Evolutionary conservation across 2,113 vertebrate genomes (phyloP).

Genomic region (Vidua chalybeata): DNA sequence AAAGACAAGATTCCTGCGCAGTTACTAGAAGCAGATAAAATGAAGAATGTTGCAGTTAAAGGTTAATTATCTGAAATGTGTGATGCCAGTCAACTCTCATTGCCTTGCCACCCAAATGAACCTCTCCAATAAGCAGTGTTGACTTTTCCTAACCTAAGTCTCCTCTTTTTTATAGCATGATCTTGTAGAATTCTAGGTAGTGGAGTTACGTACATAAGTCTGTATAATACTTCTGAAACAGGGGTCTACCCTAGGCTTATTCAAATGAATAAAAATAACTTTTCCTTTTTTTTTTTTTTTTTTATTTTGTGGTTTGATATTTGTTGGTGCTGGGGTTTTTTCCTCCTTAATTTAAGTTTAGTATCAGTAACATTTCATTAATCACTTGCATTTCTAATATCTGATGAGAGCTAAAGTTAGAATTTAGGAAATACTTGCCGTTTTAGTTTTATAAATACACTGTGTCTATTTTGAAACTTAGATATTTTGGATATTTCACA

Average conservation of each 20-base stretch:
- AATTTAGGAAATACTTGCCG: neutral
- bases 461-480: neutral
- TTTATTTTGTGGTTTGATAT: neutral
- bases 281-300: neutral
- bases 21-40: neutral
- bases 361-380: neutral
- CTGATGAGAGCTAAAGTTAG: neutral
- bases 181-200: neutral
- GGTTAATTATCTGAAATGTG: neutral
- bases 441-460: neutral
- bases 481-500: neutral
- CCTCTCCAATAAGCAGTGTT: neutral
- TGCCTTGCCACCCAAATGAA: neutral
- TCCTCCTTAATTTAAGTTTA: neutral
- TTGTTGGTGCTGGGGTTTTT: fast-evolving
- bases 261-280: neutral
- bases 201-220: neutral
- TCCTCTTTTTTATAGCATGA: neutral
- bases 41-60: neutral
- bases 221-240: neutral
- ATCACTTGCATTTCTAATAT: neutral
- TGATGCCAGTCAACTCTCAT: neutral
- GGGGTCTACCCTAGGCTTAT: neutral
- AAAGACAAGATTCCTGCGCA: neutral
- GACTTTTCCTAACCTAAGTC: neutral